Percentiles rank a stretch among this genome's conserved stretches.
These are phyloP conservation scores for Lasioglossum figueresi DNA, from an alignment of 2,888 invertebrate genomes.

Conservation along the genomic window DNA sequence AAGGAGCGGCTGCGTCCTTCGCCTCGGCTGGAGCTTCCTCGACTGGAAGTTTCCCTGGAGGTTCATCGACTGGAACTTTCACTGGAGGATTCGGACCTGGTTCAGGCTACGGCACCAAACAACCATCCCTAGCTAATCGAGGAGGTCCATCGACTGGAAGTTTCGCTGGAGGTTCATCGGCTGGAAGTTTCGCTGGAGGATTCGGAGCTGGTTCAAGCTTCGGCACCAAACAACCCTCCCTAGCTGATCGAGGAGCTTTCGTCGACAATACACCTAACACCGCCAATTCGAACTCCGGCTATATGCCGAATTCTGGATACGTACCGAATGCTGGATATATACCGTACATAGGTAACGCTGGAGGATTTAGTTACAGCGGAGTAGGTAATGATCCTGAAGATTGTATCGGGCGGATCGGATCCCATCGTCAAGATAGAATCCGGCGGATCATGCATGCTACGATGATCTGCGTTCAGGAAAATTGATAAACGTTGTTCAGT, in stretches of 20 bases:
- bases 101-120: background rate
- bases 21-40: conserved; percentile 46
- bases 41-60: background rate
- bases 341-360: conserved; percentile 8
- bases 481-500: background rate
- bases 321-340: background rate
- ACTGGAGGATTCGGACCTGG: background rate
- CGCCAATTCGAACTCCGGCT: background rate
- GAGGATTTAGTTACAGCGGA: conserved; percentile 8
- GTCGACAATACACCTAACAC: conserved; percentile 17
- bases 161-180: conserved; percentile 23
- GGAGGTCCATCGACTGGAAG: background rate
- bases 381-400: conserved; percentile 45
- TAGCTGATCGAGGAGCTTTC: conserved; percentile 42
- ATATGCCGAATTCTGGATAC: background rate
- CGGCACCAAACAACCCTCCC: background rate
- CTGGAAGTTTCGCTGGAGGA: background rate
- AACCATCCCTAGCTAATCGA: too few species aligned
- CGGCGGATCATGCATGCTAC: conserved; percentile 18
- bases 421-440: background rate
- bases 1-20: conserved; percentile 39
- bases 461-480: background rate
- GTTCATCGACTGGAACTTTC: too few species aligned
- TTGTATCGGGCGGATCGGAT: background rate
- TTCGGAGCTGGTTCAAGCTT: background rate